Conservation (phyloP, 2,888 invertebrate species). For the Malacosoma neustria region DNA sequence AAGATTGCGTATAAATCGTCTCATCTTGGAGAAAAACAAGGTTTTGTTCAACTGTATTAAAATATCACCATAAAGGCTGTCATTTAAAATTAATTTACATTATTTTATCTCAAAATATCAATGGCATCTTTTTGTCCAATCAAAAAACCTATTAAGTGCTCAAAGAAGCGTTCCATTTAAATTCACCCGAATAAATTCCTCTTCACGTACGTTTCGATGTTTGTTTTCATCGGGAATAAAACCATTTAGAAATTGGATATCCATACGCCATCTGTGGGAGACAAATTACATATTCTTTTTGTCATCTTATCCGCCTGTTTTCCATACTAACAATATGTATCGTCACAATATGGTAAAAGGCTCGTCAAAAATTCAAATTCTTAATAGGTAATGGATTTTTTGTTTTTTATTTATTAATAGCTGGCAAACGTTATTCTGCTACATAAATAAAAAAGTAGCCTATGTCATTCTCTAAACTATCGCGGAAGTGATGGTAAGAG, state of each 20-base stretch:
- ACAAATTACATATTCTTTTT: slow-evolving; percentile 45
- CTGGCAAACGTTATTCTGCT: no score
- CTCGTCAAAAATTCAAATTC: no score
- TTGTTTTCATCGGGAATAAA: slow-evolving; percentile 21
- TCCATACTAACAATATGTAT: neutral
- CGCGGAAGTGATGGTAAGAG: no score
- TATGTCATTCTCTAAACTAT: no score
- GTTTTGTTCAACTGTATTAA: no score
- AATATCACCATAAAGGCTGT: no score
- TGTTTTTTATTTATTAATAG: no score
- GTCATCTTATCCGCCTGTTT: slow-evolving; percentile 22
- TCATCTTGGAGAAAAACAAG: no score
- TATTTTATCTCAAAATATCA: neutral
- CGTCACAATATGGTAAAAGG: no score
- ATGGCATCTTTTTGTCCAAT: neutral
- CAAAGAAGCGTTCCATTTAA: slow-evolving; percentile 5
- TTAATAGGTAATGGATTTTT: no score
- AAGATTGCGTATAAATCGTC: no score
- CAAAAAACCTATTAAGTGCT: slow-evolving; percentile 4
- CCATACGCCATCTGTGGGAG: slow-evolving; percentile 26
- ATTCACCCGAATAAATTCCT: slow-evolving; percentile 10
- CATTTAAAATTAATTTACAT: neutral
- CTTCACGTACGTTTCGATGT: slow-evolving; percentile 14
- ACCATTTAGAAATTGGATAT: slow-evolving; percentile 21
- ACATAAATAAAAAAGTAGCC: no score